These are phyloP conservation scores for Prosopocoilus inquinatus DNA, from an alignment of 2,888 invertebrate species.

Conservation along the genomic window DNA sequence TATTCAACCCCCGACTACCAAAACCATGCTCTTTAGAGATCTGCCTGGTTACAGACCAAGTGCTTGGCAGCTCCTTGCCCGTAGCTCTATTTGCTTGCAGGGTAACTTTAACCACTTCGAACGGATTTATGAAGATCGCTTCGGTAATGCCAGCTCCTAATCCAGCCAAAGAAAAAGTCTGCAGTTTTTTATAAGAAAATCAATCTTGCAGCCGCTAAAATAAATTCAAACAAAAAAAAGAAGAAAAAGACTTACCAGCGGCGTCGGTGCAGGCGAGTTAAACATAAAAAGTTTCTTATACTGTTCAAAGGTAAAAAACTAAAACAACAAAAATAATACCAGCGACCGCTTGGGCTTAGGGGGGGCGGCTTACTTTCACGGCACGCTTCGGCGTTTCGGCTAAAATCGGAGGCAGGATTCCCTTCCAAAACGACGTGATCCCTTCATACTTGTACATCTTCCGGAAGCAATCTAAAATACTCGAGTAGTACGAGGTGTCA, in stretches of 20 bases:
- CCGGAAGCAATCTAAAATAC: constrained; percentile 81
- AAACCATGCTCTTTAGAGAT: constrained; percentile 76
- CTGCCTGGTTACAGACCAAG: constrained; percentile 75
- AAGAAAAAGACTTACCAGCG: constrained; percentile 60
- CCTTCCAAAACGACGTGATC: constrained; percentile 84
- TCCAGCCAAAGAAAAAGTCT: constrained; percentile 89
- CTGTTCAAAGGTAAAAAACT: constrained; percentile 91
- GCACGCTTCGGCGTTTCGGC: constrained; percentile 95
- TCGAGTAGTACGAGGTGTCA: constrained; percentile 63
- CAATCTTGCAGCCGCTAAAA: background rate
- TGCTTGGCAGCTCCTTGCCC: constrained; percentile 66
- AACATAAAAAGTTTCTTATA: constrained; percentile 84
- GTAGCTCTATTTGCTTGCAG: constrained; percentile 72
- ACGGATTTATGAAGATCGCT: constrained; percentile 88
- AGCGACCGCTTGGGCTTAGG: constrained; percentile 10
- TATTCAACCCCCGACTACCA: constrained; percentile 78
- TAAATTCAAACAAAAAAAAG: background rate
- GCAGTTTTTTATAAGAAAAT: constrained; percentile 36
- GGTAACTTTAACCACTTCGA: constrained; percentile 94
- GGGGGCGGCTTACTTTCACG: constrained; percentile 64
- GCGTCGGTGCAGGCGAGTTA: constrained; percentile 71
- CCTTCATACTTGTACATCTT: constrained; percentile 90
- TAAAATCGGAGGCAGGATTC: constrained; percentile 87
- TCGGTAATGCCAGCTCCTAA: constrained; percentile 89
- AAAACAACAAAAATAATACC: constrained; percentile 37